phyloP scores from a whole-genome alignment of 1,140 invertebrate genomes.

The Solenopsis fugax region DNA sequence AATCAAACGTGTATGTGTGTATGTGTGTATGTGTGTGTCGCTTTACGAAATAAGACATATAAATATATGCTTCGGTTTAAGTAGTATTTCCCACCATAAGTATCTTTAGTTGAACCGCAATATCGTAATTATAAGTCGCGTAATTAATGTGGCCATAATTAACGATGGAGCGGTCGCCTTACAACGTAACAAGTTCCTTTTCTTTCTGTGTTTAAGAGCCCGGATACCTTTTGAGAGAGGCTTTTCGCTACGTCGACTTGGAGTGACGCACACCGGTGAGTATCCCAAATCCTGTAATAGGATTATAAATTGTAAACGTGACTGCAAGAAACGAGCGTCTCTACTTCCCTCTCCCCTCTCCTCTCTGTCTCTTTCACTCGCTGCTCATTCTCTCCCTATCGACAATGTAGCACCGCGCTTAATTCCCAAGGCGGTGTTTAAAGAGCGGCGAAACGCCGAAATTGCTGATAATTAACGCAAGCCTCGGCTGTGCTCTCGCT shows the following conservation, averaged over 20 bases:
- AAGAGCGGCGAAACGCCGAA: conserved; percentile 74
- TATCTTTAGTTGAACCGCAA: background rate
- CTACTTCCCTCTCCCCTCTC: background rate
- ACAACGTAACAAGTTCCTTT: conserved; percentile 45
- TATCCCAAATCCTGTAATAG: conserved; percentile 70
- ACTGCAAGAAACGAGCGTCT: conserved; percentile 72
- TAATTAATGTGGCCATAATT: conserved; percentile 41
- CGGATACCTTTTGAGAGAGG: conserved; percentile 46
- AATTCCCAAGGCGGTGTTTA: conserved; percentile 70
- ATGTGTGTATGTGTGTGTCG: background rate
- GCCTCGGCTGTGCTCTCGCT: conserved; percentile 40
- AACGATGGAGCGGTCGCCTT: conserved; percentile 30
- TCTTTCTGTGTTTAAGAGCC: conserved; percentile 68
- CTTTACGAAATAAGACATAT: too few relatives aligned
- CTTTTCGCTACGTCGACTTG: conserved; percentile 40
- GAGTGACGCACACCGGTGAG: conserved; percentile 67
- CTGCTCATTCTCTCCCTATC: conserved; percentile 22
- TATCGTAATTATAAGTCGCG: conserved; percentile 15
- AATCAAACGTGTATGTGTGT: background rate
- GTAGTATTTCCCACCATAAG: background rate
- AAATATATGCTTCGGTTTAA: background rate
- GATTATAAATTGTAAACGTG: conserved; percentile 80
- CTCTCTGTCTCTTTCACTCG: background rate
- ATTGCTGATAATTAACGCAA: conserved; percentile 75
- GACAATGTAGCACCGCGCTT: conserved; percentile 48